Evolutionary conservation across 1,140 invertebrate species (phyloP).

Genomic region (Plodia interpunctella): DNA sequence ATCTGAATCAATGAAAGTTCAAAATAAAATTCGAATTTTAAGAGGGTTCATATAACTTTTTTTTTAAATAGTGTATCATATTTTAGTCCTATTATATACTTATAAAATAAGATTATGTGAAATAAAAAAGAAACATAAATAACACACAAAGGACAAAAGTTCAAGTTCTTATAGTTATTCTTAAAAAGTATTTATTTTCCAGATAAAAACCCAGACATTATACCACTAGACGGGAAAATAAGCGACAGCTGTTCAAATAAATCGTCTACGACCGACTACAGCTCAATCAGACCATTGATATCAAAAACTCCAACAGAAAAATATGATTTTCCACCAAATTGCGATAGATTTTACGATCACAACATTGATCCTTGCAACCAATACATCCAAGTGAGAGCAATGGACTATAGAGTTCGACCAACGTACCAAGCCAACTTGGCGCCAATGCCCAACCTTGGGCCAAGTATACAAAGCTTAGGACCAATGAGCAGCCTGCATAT

Average conservation of each 20-base stretch:
- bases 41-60: too few species aligned
- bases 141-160: too few species aligned
- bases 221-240: slow-evolving; percentile 63
- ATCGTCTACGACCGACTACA: slow-evolving; percentile 62
- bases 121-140: too few species aligned
- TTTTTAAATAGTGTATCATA: too few species aligned
- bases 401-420: slow-evolving; percentile 44
- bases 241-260: slow-evolving; percentile 63
- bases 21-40: too few species aligned
- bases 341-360: slow-evolving; percentile 51
- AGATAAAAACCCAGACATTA: slow-evolving; percentile 71
- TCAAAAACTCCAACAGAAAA: slow-evolving; percentile 52
- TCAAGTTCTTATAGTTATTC: not conserved
- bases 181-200: slow-evolving; percentile 21
- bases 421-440: slow-evolving; percentile 29
- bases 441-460: slow-evolving; percentile 47
- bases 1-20: too few species aligned
- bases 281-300: slow-evolving; percentile 52
- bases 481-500: slow-evolving; percentile 46
- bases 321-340: slow-evolving; percentile 47
- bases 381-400: slow-evolving; percentile 53
- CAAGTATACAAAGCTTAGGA: slow-evolving; percentile 47
- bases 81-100: too few species aligned
- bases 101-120: too few species aligned
- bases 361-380: slow-evolving; percentile 50